These are phyloP conservation scores for Tipula helvola DNA, from an alignment of 2,888 invertebrate genomes.

Conservation along the genomic window DNA sequence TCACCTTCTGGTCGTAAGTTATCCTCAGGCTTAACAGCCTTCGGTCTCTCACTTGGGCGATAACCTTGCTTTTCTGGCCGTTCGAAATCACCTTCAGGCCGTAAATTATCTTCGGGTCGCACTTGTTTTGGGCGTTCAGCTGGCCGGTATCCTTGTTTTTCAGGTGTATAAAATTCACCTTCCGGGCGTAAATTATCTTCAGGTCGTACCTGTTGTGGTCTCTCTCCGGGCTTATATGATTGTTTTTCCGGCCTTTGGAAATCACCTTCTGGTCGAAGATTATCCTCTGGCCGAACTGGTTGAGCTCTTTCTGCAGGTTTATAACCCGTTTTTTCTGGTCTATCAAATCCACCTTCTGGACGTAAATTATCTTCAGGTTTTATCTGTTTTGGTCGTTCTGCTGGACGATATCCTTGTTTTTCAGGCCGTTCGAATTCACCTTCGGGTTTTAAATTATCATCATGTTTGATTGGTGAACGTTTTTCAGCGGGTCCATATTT, in stretches of 20 bases:
- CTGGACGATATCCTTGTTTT: constrained; percentile 30
- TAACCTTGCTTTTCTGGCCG: constrained; percentile 31
- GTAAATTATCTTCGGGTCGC: constrained; percentile 38
- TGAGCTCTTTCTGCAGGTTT: constrained; percentile 15
- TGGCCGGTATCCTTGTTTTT: constrained; percentile 32
- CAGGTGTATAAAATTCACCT: constrained; percentile 23
- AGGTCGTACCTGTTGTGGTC: background rate
- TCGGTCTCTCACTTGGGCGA: constrained; percentile 36
- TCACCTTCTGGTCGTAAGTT: constrained; percentile 38
- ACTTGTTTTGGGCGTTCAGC: constrained; percentile 36
- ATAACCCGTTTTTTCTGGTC: constrained; percentile 19
- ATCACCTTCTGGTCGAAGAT: constrained; percentile 42
- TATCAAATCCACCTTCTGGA: constrained; percentile 39
- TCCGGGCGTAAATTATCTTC: constrained; percentile 35
- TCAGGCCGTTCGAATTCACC: constrained; percentile 34
- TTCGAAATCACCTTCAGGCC: constrained; percentile 42
- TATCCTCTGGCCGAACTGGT: constrained; percentile 36
- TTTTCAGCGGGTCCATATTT: constrained; percentile 29
- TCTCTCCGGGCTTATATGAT: background rate
- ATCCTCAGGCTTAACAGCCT: constrained; percentile 28
- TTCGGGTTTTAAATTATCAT: constrained; percentile 35
- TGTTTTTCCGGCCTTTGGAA: constrained; percentile 36
- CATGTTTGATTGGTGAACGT: constrained; percentile 36
- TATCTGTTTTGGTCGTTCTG: constrained; percentile 30
- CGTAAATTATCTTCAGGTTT: constrained; percentile 39